Evolutionary conservation across 1,140 invertebrate species (phyloP).

Genomic region (Drosophila lini): DNA sequence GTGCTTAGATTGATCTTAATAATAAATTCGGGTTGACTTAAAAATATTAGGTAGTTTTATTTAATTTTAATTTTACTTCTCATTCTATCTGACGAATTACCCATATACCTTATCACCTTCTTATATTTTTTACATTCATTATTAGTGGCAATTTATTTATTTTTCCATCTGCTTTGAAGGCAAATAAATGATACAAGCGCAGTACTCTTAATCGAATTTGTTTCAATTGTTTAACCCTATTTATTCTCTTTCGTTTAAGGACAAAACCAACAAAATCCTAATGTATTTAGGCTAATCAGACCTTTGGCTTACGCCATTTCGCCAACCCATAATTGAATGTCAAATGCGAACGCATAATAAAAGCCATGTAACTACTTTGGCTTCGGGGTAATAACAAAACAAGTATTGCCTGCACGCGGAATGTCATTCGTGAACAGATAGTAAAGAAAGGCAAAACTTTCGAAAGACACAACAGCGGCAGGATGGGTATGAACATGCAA

Average conservation of each 20-base stretch:
- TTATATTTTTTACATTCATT: too few species aligned
- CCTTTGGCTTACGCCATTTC: constrained; percentile 2
- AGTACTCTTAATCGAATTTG: neutral
- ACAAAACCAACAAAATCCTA: neutral
- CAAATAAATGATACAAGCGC: neutral
- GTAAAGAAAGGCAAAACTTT: constrained; percentile 31
- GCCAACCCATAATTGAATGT: constrained; percentile 6
- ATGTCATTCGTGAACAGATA: constrained; percentile 56
- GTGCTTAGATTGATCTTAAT: too few species aligned
- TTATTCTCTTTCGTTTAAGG: neutral
- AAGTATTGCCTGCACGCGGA: constrained; percentile 52
- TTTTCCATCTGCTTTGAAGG: too few species aligned
- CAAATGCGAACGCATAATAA: constrained; percentile 35
- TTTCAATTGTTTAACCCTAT: rapidly evolving
- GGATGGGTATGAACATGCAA: constrained; percentile 58
- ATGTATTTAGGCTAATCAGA: constrained; percentile 17
- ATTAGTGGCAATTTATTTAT: too few species aligned
- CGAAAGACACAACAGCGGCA: neutral
- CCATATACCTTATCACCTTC: too few species aligned
- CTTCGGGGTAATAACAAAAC: constrained; percentile 21
- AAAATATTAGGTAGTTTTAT: too few species aligned
- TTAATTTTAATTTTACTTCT: too few species aligned
- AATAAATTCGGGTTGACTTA: too few species aligned
- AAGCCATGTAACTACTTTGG: constrained; percentile 12
- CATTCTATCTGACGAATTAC: too few species aligned